phyloP scores from a whole-genome alignment of 2,888 invertebrate genomes.

The Orthonychiurus folsomi region DNA sequence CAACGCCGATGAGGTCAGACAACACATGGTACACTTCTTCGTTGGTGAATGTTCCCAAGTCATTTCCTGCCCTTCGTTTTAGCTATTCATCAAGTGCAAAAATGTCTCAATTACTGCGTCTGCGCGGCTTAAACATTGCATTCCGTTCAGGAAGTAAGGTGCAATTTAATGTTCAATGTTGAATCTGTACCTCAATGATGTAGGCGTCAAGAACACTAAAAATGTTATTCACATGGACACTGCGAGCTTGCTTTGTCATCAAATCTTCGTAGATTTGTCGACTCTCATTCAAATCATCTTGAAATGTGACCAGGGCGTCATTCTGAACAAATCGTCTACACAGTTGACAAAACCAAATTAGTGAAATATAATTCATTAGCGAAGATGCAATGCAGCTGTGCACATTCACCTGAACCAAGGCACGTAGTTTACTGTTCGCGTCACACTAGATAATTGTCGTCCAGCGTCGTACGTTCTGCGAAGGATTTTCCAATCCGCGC shows the following conservation, averaged over 20 bases:
- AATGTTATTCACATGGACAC: constrained; percentile 40
- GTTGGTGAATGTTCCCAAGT: constrained; percentile 12
- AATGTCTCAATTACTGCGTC: neutral
- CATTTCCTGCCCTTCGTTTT: constrained; percentile 3
- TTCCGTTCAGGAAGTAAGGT: too few species aligned
- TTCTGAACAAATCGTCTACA: constrained; percentile 53
- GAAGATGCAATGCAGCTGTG: neutral
- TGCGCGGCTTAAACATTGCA: neutral
- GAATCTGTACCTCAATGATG: constrained; percentile 43
- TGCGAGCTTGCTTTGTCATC: constrained; percentile 46
- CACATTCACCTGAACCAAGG: constrained; percentile 62
- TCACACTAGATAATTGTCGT: constrained; percentile 73
- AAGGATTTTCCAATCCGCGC: constrained; percentile 67
- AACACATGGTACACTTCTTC: constrained; percentile 64
- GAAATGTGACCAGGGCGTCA: constrained; percentile 50
- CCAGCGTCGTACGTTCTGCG: constrained; percentile 56
- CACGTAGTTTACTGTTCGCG: constrained; percentile 73
- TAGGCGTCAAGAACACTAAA: constrained; percentile 41
- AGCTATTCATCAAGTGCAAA: neutral
- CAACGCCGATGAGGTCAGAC: constrained; percentile 77
- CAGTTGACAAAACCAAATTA: constrained; percentile 23
- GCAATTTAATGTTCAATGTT: too few species aligned
- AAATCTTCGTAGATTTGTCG: constrained; percentile 57
- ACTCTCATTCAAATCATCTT: neutral
- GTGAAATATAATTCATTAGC: neutral